Percentiles rank a stretch among this genome's conserved stretches.
These are phyloP conservation scores for Paraescarpia echinospica DNA, from an alignment of 1,140 invertebrate species.

Conservation along the genomic window DNA sequence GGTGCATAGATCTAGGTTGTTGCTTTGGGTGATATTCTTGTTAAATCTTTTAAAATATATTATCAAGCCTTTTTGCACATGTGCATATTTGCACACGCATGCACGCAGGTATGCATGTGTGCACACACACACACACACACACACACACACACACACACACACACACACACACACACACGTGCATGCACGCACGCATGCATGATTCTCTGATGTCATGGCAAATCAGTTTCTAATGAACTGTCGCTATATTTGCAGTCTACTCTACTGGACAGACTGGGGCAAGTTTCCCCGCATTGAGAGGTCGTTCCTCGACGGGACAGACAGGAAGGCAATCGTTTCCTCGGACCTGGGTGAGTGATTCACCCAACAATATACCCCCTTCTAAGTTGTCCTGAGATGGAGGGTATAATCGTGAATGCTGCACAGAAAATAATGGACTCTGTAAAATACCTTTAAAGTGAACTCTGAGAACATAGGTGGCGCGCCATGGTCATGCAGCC, in stretches of 20 bases:
- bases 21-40: background rate
- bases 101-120: background rate
- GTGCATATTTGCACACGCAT: background rate
- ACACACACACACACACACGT: no score
- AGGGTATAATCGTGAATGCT: no score
- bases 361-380: slow-evolving; percentile 73
- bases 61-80: background rate
- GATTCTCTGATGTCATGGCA: background rate
- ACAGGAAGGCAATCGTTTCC: slow-evolving; percentile 82
- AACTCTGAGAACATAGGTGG: no score
- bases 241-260: slow-evolving; percentile 47
- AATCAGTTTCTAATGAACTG: background rate
- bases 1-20: background rate
- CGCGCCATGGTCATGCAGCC: no score
- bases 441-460: no score
- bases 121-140: slow-evolving; percentile 17
- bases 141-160: background rate
- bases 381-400: no score
- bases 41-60: background rate
- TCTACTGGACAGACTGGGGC: slow-evolving; percentile 99
- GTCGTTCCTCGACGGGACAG: slow-evolving; percentile 92
- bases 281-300: slow-evolving; percentile 94
- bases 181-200: no score
- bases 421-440: no score
- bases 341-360: slow-evolving; percentile 92